A percentile compares a stretch with the other conserved stretches of the same genome.
Evolutionary conservation across 2,797 vertebrate genomes (phyloP).

Genomic region (Syndactyla subalaris): DNA sequence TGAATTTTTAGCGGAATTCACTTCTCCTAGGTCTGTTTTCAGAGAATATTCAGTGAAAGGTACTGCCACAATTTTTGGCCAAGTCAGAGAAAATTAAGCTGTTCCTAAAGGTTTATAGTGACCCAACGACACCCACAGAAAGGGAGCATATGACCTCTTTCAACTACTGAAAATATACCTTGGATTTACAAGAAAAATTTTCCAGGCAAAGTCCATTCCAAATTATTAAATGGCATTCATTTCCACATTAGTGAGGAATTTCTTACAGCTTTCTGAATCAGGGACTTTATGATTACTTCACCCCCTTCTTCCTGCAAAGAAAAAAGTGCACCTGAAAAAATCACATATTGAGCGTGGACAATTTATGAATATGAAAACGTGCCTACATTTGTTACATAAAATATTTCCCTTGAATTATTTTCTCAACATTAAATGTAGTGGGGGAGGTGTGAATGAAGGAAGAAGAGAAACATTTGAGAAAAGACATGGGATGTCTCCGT

Average conservation of each 20-base stretch:
- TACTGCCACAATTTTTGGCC: background rate
- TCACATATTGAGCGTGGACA: background rate
- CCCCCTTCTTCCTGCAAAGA: background rate
- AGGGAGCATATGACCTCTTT: background rate
- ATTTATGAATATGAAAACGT: slow-evolving; percentile 9
- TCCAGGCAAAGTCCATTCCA: background rate
- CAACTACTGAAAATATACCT: background rate
- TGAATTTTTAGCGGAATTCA: background rate
- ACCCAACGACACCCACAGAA: background rate
- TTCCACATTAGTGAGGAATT: background rate
- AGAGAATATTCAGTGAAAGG: background rate
- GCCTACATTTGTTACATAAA: slow-evolving; percentile 7
- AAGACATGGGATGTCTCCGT: background rate
- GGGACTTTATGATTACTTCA: background rate
- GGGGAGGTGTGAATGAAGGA: slow-evolving; percentile 14
- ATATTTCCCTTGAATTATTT: slow-evolving; percentile 24
- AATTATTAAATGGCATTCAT: background rate
- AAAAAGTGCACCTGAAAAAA: background rate
- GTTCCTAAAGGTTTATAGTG: background rate
- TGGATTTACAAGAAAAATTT: background rate
- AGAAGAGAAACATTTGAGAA: background rate
- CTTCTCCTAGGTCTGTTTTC: background rate
- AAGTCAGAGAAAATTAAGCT: background rate
- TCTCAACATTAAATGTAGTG: background rate
- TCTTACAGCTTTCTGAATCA: background rate